These are phyloP conservation scores for Synanthedon myopaeformis DNA, from an alignment of 2,888 invertebrate species.

Conservation along the genomic window DNA sequence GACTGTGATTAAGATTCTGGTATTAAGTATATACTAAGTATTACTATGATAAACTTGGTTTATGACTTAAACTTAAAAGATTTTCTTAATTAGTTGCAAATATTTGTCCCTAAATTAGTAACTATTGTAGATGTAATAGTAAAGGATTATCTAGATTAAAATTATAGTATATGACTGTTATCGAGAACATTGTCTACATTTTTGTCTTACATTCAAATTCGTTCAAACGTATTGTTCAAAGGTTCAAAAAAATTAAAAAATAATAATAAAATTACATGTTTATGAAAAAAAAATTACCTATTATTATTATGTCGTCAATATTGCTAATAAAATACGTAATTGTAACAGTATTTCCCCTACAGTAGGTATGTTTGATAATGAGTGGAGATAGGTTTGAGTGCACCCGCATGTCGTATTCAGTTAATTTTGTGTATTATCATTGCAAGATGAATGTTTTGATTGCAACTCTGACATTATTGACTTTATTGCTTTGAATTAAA, in stretches of 20 bases:
- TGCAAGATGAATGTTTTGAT: conserved; percentile 36
- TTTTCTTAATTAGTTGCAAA: background rate
- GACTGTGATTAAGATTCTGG: no score
- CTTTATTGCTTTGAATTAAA: conserved; percentile 8
- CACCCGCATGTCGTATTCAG: conserved; percentile 49
- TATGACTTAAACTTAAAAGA: no score
- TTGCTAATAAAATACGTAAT: conserved; percentile 20
- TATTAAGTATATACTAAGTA: no score
- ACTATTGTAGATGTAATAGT: background rate
- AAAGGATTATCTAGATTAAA: no score
- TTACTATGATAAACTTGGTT: no score
- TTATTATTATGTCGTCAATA: background rate
- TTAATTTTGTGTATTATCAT: conserved; percentile 42
- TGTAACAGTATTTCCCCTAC: conserved; percentile 26
- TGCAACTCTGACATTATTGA: conserved; percentile 22
- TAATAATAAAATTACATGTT: no score
- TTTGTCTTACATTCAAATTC: no score
- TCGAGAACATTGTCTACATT: no score
- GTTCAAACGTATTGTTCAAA: no score
- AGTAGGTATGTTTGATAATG: conserved; percentile 53
- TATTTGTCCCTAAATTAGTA: background rate
- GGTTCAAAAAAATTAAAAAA: no score
- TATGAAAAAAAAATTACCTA: no score
- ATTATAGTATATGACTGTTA: no score
- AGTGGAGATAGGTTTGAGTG: conserved; percentile 50